A percentile compares a stretch with the other conserved stretches of the same genome.
Conservation (phyloP, 2,797 vertebrate species). For the Gallinago solitaria region DNA sequence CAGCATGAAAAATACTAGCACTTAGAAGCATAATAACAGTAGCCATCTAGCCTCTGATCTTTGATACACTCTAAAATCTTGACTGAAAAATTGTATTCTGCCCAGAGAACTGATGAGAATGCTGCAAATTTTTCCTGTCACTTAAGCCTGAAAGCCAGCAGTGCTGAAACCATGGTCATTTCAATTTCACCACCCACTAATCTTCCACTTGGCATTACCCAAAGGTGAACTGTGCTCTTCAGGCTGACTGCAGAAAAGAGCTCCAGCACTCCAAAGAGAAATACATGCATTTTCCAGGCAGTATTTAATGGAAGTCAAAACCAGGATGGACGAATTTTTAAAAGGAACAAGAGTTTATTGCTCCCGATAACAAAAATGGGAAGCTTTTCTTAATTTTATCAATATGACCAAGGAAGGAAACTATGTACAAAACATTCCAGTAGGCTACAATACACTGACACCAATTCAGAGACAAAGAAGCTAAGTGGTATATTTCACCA, state of each 20-base stretch:
- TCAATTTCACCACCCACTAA: not conserved
- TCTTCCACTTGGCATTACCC: conserved; percentile 2
- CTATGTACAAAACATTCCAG: not conserved
- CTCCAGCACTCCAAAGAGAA: not conserved
- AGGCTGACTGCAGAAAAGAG: not conserved
- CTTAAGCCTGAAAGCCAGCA: not conserved
- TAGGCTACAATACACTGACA: not conserved
- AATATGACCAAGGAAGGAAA: not conserved
- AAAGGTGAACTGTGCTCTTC: not conserved
- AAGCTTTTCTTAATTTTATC: not conserved
- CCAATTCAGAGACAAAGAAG: not conserved
- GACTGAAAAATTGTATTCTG: not conserved
- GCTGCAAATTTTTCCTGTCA: not conserved
- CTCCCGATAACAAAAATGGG: not conserved
- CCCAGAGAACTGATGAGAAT: not conserved
- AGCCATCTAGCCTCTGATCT: not conserved
- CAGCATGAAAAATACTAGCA: accelerated
- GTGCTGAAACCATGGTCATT: not conserved
- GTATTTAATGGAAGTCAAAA: not conserved
- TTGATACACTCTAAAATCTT: not conserved
- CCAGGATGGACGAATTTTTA: not conserved
- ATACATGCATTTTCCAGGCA: not conserved
- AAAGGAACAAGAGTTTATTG: not conserved
- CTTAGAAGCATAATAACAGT: not conserved
- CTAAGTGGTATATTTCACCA: not conserved